Evolutionary conservation across 2,113 vertebrate species (phyloP).

Genomic region (Atrichornis clamosus): DNA sequence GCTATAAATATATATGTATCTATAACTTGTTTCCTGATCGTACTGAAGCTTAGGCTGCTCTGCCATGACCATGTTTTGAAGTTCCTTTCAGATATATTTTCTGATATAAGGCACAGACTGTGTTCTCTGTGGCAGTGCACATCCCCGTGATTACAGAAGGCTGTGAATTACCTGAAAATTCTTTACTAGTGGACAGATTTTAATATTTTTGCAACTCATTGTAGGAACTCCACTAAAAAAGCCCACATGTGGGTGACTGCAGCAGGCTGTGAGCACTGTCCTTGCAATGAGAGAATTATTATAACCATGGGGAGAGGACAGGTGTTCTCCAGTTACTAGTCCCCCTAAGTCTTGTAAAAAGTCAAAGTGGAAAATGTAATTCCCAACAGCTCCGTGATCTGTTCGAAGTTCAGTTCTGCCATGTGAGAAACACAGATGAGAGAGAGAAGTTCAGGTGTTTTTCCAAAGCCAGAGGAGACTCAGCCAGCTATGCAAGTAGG

Average conservation of each 20-base stretch:
- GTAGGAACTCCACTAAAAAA: background rate
- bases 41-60: constrained; percentile 2
- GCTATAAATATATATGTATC: constrained; percentile 59
- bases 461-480: background rate
- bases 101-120: background rate
- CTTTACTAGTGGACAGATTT: background rate
- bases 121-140: background rate
- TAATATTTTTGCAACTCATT: background rate
- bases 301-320: background rate
- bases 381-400: background rate
- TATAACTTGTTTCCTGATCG: background rate
- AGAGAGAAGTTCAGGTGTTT: background rate
- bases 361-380: background rate
- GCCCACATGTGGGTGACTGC: background rate
- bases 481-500: background rate
- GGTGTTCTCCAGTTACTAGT: background rate
- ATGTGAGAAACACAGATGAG: background rate
- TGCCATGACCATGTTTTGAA: background rate
- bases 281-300: background rate
- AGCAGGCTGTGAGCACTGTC: background rate
- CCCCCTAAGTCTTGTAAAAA: background rate
- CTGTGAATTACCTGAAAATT: background rate
- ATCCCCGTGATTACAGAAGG: background rate
- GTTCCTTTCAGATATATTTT: background rate
- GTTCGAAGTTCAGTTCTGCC: background rate